Evolutionary conservation across 2,888 invertebrate species (phyloP).

Genomic region (Dasypogon diadema): DNA sequence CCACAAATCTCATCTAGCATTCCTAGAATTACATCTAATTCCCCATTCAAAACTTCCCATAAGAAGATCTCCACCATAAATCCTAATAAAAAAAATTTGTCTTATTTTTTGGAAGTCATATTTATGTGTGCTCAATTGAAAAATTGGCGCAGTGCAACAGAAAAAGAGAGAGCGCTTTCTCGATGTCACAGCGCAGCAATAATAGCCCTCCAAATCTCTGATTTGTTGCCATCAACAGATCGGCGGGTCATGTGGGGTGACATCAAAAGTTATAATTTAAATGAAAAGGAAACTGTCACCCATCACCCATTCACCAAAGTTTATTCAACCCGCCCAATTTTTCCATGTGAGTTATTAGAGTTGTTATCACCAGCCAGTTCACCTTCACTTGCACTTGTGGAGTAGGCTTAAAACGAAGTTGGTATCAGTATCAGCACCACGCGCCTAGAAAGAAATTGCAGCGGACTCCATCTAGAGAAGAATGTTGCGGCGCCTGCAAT

Average conservation of each 20-base stretch:
- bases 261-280: not conserved
- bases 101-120: not conserved
- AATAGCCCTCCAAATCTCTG: not conserved
- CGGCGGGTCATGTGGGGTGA: not conserved
- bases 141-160: constrained; percentile 13
- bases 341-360: constrained; percentile 20
- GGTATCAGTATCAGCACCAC: not conserved
- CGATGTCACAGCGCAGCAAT: not conserved
- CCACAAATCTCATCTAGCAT: not conserved
- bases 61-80: no score
- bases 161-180: constrained; percentile 10
- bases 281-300: not conserved
- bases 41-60: no score
- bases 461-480: no score
- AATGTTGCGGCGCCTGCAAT: no score
- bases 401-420: not conserved
- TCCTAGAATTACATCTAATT: no score
- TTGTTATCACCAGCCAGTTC: constrained; percentile 9
- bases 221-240: constrained; percentile 3
- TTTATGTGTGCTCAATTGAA: constrained; percentile 1
- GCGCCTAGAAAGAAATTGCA: not conserved
- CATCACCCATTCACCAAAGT: constrained; percentile 8
- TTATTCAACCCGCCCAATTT: constrained; percentile 20
- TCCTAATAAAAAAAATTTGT: not conserved
- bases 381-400: not conserved